phyloP scores from a whole-genome alignment of 2,888 invertebrate species.

The Leucania comma region DNA sequence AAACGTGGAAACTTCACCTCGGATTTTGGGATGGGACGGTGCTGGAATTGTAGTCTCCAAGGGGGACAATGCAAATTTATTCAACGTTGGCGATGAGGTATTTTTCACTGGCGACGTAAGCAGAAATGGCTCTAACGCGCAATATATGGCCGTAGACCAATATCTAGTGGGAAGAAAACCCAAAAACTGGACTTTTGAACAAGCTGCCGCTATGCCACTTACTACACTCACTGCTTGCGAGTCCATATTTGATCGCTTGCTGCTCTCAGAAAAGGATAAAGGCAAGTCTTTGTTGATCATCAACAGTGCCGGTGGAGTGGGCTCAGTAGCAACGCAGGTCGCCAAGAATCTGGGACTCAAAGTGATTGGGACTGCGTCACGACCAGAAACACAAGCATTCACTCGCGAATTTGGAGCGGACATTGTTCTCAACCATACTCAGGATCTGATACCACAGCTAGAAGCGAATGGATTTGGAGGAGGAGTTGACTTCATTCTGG shows the following conservation, averaged over 20 bases:
- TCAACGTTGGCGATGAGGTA: constrained; percentile 83
- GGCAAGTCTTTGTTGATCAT: constrained; percentile 82
- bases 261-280: constrained; percentile 81
- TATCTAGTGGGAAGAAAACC: constrained; percentile 80
- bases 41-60: constrained; percentile 81
- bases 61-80: constrained; percentile 74
- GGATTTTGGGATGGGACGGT: constrained; percentile 85
- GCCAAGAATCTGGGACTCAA: constrained; percentile 80
- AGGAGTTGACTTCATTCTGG: constrained; percentile 83
- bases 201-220: constrained; percentile 86
- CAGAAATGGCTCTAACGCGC: constrained; percentile 82
- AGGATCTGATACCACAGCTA: constrained; percentile 79
- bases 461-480: constrained; percentile 75
- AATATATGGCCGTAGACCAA: constrained; percentile 82
- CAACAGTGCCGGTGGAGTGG: constrained; percentile 86
- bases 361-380: constrained; percentile 85
- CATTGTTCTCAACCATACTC: constrained; percentile 80
- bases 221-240: constrained; percentile 83
- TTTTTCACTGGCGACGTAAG: constrained; percentile 81
- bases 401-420: constrained; percentile 78
- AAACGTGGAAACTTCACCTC: constrained; percentile 74
- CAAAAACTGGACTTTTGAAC: constrained; percentile 80
- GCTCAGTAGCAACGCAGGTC: constrained; percentile 83
- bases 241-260: constrained; percentile 79
- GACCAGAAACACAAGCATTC: constrained; percentile 78